A percentile compares a stretch with the other conserved stretches of the same genome.
Conservation (phyloP, 1,140 invertebrate genomes). For the Atta colombica region DNA sequence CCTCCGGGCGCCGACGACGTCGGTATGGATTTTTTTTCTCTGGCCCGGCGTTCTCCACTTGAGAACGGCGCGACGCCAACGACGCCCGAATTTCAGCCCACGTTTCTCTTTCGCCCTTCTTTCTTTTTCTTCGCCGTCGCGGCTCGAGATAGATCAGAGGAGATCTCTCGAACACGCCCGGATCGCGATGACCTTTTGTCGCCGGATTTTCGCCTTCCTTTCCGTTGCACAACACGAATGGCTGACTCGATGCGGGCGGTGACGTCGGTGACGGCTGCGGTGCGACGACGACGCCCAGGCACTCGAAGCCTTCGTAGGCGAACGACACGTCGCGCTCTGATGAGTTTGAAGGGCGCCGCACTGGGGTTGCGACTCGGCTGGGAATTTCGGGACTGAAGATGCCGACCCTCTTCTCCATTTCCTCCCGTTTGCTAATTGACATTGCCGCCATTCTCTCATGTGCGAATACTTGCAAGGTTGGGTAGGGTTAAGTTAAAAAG, state of each 20-base stretch:
- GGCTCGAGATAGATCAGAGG: conserved; percentile 38
- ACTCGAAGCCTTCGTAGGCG: conserved; percentile 47
- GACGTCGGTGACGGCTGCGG: conserved; percentile 23
- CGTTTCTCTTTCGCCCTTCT: conserved; percentile 5
- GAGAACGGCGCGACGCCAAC: conserved; percentile 81
- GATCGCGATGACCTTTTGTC: conserved; percentile 72
- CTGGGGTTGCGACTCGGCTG: conserved; percentile 60
- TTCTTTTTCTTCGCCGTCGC: background rate
- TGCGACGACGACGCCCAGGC: conserved; percentile 47
- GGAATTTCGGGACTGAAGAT: conserved; percentile 45
- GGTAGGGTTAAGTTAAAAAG: too few species aligned
- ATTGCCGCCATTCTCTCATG: conserved; percentile 27
- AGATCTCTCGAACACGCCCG: conserved; percentile 68
- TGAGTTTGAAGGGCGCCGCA: conserved; percentile 66
- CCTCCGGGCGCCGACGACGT: conserved; percentile 65
- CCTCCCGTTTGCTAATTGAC: conserved; percentile 18
- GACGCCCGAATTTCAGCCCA: conserved; percentile 77
- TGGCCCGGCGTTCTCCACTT: conserved; percentile 75
- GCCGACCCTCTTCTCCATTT: conserved; percentile 12
- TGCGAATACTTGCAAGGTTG: background rate
- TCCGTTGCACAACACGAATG: conserved; percentile 43
- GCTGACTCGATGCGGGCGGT: conserved; percentile 65
- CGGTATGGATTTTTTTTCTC: conserved; percentile 78
- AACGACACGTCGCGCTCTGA: conserved; percentile 35
- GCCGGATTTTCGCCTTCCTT: conserved; percentile 71